Conservation (phyloP, 2,797 vertebrate genomes). For the Sciaenops ocellatus region DNA sequence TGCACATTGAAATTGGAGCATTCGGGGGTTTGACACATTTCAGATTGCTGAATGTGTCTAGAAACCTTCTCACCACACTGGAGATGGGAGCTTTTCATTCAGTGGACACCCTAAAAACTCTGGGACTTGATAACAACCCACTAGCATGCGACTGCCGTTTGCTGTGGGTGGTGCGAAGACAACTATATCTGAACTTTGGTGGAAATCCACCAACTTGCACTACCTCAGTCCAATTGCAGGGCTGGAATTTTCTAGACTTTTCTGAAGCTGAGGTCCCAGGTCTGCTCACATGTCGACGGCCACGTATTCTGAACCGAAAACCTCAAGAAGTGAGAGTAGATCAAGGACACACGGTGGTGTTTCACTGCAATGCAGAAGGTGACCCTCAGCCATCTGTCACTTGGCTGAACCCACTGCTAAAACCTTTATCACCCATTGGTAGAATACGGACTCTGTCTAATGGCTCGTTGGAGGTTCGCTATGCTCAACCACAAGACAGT, state of each 20-base stretch:
- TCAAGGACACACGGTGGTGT: slow-evolving; percentile 85
- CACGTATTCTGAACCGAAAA: slow-evolving; percentile 82
- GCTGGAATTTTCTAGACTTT: slow-evolving; percentile 84
- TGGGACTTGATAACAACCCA: slow-evolving; percentile 88
- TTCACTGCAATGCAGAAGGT: slow-evolving; percentile 88
- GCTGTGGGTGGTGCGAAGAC: slow-evolving; percentile 86
- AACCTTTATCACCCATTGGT: slow-evolving; percentile 76
- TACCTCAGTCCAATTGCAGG: slow-evolving; percentile 78
- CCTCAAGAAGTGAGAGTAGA: slow-evolving; percentile 80
- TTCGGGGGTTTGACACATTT: slow-evolving; percentile 86
- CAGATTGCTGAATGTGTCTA: slow-evolving; percentile 86
- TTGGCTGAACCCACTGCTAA: slow-evolving; percentile 87
- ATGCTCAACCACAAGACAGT: slow-evolving; percentile 86
- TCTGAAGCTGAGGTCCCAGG: slow-evolving; percentile 76
- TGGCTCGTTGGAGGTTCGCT: slow-evolving; percentile 89
- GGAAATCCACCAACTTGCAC: slow-evolving; percentile 80
- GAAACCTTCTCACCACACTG: slow-evolving; percentile 87
- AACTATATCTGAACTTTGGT: slow-evolving; percentile 81
- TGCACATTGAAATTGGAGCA: slow-evolving; percentile 82
- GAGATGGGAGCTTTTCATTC: slow-evolving; percentile 87
- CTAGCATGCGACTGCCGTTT: slow-evolving; percentile 92
- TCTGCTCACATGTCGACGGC: slow-evolving; percentile 86
- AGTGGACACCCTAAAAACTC: slow-evolving; percentile 78
- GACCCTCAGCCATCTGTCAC: slow-evolving; percentile 86
- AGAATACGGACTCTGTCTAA: slow-evolving; percentile 85